phyloP scores from a whole-genome alignment of 2,797 vertebrate species.

The Argentina silus region DNA sequence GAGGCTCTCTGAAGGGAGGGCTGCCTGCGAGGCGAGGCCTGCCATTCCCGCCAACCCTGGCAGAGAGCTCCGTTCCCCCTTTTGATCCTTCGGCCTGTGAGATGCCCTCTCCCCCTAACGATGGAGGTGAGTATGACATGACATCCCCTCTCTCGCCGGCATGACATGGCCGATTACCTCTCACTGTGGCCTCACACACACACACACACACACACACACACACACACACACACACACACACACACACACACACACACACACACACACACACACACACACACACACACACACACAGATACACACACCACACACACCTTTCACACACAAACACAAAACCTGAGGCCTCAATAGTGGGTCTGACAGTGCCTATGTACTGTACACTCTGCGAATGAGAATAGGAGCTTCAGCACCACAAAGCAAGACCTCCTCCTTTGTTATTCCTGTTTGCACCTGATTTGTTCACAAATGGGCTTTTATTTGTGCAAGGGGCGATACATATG shows the following conservation, averaged over 20 bases:
- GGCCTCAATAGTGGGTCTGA: neutral
- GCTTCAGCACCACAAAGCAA: neutral
- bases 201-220: slow-evolving; percentile 1
- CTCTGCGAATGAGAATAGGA: slow-evolving; percentile 5
- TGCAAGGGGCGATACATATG: neutral
- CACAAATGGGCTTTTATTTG: slow-evolving; percentile 1
- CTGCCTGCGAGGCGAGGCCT: slow-evolving; percentile 11
- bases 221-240: neutral
- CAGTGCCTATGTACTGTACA: neutral
- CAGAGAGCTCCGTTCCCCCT: slow-evolving; percentile 64
- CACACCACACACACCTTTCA: neutral
- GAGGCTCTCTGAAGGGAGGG: slow-evolving; percentile 52
- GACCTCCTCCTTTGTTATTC: neutral
- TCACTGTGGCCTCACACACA: neutral
- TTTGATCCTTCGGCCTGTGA: slow-evolving; percentile 65
- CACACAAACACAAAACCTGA: neutral
- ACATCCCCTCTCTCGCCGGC: slow-evolving; percentile 3
- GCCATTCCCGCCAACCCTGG: slow-evolving; percentile 63
- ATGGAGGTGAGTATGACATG: slow-evolving; percentile 85
- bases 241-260: slow-evolving; percentile 1
- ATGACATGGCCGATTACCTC: slow-evolving; percentile 19
- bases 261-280: neutral
- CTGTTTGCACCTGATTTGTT: slow-evolving; percentile 1
- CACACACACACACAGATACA: slow-evolving; percentile 1
- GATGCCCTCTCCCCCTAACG: slow-evolving; percentile 96